Conservation (phyloP, 2,797 vertebrate species). For the Huso huso region DNA sequence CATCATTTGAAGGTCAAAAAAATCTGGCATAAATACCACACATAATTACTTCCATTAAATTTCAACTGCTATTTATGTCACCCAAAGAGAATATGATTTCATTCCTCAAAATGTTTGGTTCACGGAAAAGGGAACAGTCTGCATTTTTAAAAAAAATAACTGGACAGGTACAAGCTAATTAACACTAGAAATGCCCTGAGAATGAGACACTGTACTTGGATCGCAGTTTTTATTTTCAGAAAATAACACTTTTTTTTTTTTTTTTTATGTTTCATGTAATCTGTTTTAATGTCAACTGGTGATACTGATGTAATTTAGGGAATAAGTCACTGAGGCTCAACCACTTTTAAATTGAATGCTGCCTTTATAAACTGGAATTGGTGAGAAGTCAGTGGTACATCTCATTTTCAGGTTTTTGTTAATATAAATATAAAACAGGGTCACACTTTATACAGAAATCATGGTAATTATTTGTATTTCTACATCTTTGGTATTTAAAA, state of each 20-base stretch:
- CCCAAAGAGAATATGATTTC: too few species aligned
- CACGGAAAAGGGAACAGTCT: too few species aligned
- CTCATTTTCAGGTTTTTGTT: slow-evolving; percentile 21
- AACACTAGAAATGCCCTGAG: too few species aligned
- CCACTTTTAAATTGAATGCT: slow-evolving; percentile 22
- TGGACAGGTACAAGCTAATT: too few species aligned
- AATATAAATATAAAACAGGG: slow-evolving; percentile 34
- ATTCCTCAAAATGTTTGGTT: too few species aligned
- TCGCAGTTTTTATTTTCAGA: too few species aligned
- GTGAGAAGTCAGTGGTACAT: slow-evolving; percentile 20
- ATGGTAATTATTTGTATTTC: slow-evolving; percentile 18
- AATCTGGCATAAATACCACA: too few species aligned
- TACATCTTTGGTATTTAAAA: slow-evolving; percentile 11
- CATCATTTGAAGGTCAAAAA: too few species aligned
- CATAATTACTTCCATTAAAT: too few species aligned
- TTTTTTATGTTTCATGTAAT: slow-evolving; percentile 22
- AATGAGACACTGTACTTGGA: too few species aligned
- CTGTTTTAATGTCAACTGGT: slow-evolving; percentile 23
- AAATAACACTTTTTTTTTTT: not conserved
- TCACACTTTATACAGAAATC: slow-evolving; percentile 43
- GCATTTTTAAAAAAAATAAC: too few species aligned
- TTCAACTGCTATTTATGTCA: too few species aligned
- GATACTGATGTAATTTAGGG: slow-evolving; percentile 31
- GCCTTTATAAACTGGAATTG: slow-evolving; percentile 23
- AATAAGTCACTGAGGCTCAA: slow-evolving; percentile 24